Evolutionary conservation across 2,113 vertebrate species (phyloP).

Genomic region (Piaya cayana): DNA sequence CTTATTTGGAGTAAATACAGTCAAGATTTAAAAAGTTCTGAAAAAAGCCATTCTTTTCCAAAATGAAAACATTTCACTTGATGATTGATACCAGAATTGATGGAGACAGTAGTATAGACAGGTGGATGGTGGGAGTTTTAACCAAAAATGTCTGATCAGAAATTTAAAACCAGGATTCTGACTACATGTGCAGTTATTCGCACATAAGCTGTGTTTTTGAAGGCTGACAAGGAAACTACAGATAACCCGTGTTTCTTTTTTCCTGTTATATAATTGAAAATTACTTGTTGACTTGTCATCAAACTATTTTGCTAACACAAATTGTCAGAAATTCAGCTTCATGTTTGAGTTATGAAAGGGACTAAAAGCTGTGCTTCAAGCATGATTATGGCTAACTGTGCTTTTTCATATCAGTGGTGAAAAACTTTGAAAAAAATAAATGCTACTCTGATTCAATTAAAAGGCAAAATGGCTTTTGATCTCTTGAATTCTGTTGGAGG

Average conservation of each 20-base stretch:
- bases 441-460: not conserved
- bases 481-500: not conserved
- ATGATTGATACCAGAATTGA: not conserved
- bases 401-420: not conserved
- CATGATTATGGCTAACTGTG: not conserved
- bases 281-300: not conserved
- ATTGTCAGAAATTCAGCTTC: not conserved
- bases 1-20: not conserved
- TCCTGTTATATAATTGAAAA: not conserved
- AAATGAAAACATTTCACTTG: not conserved
- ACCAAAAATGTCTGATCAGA: not conserved
- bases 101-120: not conserved
- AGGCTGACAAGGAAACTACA: not conserved
- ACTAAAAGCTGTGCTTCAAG: not conserved
- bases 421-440: not conserved
- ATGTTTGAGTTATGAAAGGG: not conserved
- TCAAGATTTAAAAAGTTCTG: not conserved
- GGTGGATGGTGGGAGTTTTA: not conserved
- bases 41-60: not conserved
- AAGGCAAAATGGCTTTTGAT: not conserved
- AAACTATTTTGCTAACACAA: not conserved
- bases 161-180: not conserved
- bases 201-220: rapidly evolving
- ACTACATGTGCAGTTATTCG: rapidly evolving
- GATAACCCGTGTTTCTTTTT: not conserved